Base-by-base conservation (phyloP, 2,113 vertebrate species). In the Hypocryptadius cinnamomeus region DNA sequence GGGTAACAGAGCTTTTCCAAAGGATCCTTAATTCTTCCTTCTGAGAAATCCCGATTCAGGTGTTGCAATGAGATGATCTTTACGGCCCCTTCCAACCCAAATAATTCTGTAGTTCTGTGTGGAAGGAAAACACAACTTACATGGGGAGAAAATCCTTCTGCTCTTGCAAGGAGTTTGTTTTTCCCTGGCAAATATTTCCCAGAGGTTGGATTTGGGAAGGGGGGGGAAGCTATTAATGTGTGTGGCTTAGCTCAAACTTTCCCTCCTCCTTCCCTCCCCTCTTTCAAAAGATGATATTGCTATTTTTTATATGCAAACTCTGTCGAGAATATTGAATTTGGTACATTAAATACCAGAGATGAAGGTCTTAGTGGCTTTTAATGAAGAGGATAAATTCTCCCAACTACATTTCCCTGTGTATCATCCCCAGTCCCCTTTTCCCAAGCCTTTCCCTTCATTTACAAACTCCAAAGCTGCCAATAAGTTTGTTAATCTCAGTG, bases 351-450 rank as follows among this genome's bases (percentile, higher is more conserved):
- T 61, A 68, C n/a, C 68, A 61, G 80, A 81, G 48, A 51, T 76
- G 79, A 91, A 90, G 90, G 72, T 73, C 88, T 92, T 22, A 79
- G 89, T 35, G 64, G 64, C 61, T 94, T 95, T 82, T 90, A 82
- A 90, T 64, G 93, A 86, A 87, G 79, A 86, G 90, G 90, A 83
- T 45, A 73, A 88, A 93, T 93, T 79, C 74, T 89, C 71, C 18
- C 33, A 90, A 44, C 59, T 35, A 13, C 35, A 73, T 95, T 96
- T 96, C 65, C 56, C 87, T 17, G 37, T 25, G 5, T 48, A 42
- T 76, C 66, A 50, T 33, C 59, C 71, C 63, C 27, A 6, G 64
- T 8, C 37, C 59, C 89, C 63, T 72, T 64, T 53, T 21, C 81
- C 78, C 85, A 53, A 25, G 56, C 54, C 35, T 70, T 77, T 37